Evolutionary conservation across 2,797 vertebrate species (phyloP), one percentile per base, ranked within the genome.

Genomic region (Pogoniulus pusillus): DNA sequence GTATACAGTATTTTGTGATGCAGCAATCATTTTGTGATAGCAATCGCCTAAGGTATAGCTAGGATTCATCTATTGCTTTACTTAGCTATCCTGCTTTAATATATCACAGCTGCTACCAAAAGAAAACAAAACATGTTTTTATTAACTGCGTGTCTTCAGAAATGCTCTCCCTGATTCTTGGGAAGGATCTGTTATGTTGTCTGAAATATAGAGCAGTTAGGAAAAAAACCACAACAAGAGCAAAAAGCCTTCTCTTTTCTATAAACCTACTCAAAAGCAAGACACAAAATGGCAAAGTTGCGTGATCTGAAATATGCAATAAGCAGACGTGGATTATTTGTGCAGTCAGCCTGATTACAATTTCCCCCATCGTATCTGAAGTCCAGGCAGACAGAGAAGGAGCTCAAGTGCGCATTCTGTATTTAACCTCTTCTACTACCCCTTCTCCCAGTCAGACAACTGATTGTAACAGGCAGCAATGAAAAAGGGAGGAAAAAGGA

Each of bases 1-100:
- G 32, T 88, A 85, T 58, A 30, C 45, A 78, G 47, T 27, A 12
- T 71, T 94, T 90, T 88, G 37, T 63, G 70, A 57, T 24, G 43
- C 5, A 35, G 29, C n/a, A n/a, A n/a, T n/a, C n/a, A n/a, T n/a
- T n/a, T n/a, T n/a, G n/a, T n/a, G n/a, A n/a, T 77, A 63, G 7
- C 1, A 3, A n/a, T 35, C 24, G 54, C 12, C 5, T 34, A 53
- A 7, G 8, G 9, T 24, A 53, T 12, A 62, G 29, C 8, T 49
- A 70, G 72, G 37, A 59, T 55, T 63, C 32, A 63, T 15, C 4
- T 45, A 19, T 14, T 0, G 0, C 14, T 70, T 24, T 84, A 9
- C 69, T 74, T 43, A 47, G 4, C 10, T 60, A 63, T 2, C 7
- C 79, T 23, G 3, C 4, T 81, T 90, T 72, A 74, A 59, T 65